These are phyloP conservation scores for Drosophila tani DNA, from an alignment of 1,140 invertebrate genomes.

Conservation along the genomic window DNA sequence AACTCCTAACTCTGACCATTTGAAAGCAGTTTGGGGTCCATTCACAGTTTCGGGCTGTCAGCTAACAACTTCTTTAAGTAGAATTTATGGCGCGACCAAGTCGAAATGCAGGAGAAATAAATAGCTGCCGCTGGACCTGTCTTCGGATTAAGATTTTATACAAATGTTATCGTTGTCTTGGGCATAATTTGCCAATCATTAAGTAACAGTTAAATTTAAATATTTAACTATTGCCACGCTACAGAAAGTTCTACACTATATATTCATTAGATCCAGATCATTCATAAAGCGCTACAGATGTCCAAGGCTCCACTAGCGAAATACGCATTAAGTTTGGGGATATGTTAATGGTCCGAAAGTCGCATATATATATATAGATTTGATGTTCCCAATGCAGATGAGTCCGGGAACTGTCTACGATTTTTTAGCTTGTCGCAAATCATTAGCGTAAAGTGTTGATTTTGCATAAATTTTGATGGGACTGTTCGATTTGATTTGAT, in stretches of 20 bases:
- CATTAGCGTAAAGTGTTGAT: slow-evolving; percentile 74
- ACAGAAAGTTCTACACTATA: slow-evolving; percentile 52
- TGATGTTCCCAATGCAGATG: slow-evolving; percentile 54
- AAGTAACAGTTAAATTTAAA: slow-evolving; percentile 78
- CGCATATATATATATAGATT: slow-evolving; percentile 9
- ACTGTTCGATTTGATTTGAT: slow-evolving; percentile 39
- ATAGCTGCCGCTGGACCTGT: slow-evolving; percentile 59
- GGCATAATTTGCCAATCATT: slow-evolving; percentile 76
- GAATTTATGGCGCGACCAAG: slow-evolving; percentile 65
- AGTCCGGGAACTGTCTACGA: slow-evolving; percentile 42
- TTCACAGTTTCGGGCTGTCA: slow-evolving; percentile 68
- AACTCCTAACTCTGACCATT: slow-evolving; percentile 13
- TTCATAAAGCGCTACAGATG: slow-evolving; percentile 37
- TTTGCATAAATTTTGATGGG: slow-evolving; percentile 71
- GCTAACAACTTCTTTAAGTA: slow-evolving; percentile 76
- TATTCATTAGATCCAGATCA: slow-evolving; percentile 39
- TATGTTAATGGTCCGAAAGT: slow-evolving; percentile 43
- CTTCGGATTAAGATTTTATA: slow-evolving; percentile 78
- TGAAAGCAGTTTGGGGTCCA: slow-evolving; percentile 45
- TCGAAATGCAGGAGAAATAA: slow-evolving; percentile 39
- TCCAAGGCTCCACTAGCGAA: not conserved
- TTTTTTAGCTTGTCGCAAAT: slow-evolving; percentile 61
- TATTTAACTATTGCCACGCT: slow-evolving; percentile 58
- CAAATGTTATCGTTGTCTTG: slow-evolving; percentile 47
- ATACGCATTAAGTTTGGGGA: slow-evolving; percentile 16